These are phyloP conservation scores for Blomia tropicalis DNA, from an alignment of 2,888 invertebrate species.

Conservation along the genomic window DNA sequence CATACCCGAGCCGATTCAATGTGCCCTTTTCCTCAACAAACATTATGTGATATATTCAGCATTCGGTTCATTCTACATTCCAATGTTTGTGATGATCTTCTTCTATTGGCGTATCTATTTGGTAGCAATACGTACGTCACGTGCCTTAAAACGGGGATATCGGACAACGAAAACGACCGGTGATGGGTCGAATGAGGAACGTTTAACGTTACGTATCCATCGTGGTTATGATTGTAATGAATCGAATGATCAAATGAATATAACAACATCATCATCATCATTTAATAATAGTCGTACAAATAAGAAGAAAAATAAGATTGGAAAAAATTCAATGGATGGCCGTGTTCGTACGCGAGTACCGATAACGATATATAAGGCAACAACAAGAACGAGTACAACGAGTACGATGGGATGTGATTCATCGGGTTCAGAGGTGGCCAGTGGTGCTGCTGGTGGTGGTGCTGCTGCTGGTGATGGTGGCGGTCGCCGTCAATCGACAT, in stretches of 20 bases:
- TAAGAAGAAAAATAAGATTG: neutral
- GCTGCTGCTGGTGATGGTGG: too few species aligned
- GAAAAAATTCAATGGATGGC: neutral
- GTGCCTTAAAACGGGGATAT: constrained; percentile 32
- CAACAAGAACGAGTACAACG: constrained; percentile 6
- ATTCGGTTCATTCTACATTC: constrained; percentile 91
- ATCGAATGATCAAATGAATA: neutral
- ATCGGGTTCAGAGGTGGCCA: neutral
- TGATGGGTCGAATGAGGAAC: constrained; percentile 51
- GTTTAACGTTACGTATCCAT: constrained; percentile 77
- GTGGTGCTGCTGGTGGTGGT: neutral
- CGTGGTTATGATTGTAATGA: constrained; percentile 43
- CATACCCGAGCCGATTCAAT: constrained; percentile 40
- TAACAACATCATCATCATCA: neutral
- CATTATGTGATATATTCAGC: constrained; percentile 94
- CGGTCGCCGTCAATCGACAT: too few species aligned
- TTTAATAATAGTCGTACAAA: too few species aligned
- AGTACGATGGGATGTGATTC: neutral
- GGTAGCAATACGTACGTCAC: constrained; percentile 48
- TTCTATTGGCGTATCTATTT: constrained; percentile 94
- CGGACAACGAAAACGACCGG: constrained; percentile 31
- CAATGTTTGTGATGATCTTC: constrained; percentile 93
- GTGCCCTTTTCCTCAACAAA: constrained; percentile 77
- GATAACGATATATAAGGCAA: neutral
- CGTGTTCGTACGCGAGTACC: neutral